Evolutionary conservation across 1,140 invertebrate genomes (phyloP), one percentile per base, ranked within the genome.

Genomic region (Anadara kagoshimensis): DNA sequence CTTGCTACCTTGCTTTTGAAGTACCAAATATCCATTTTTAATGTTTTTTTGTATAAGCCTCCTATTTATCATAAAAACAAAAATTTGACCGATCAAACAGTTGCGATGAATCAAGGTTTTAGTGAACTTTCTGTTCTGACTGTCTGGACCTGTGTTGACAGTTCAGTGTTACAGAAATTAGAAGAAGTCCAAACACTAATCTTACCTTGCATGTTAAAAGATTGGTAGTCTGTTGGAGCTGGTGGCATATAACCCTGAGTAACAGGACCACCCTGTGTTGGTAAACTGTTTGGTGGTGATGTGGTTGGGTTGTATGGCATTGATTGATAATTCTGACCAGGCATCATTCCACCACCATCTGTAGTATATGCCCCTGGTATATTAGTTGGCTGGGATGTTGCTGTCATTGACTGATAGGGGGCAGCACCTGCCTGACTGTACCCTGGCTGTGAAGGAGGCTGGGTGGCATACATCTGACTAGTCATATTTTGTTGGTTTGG

Each of bases 151-250:
- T 36, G 29, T 36, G 29, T 36, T 36, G 29, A n/a, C n/a, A n/a
- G n/a, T n/a, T n/a, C n/a, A n/a, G n/a, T n/a, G n/a, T n/a, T n/a
- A n/a, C n/a, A n/a, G n/a, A n/a, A n/a, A n/a, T n/a, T 36, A 36
- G 29, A 36, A 36, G 29, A 11, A 41, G 41, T 36, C 29, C 26
- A 41, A 16, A 54, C 16, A 59, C 7, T 26, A n/a, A 20, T 69
- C 75, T 67, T 78, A 84, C 83, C 78, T 80, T 83, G 83, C 83
- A 85, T 83, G 75, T 83, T 83, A 66, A 79, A 85, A 73, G 82
- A 67, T 47, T 78, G 78, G 64, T 82, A 85, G 53, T 85, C 83
- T 78, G 85, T 47, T 47, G 53, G 51, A 5, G 70, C 49, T 49
- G 71, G 54, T 43, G 73, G 45, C 82, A 86, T 86, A 83, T 74